A percentile compares a stretch with the other conserved stretches of the same genome.
Conservation (phyloP, 1,140 invertebrate genomes). For the Drosophila sulfurigaster region DNA sequence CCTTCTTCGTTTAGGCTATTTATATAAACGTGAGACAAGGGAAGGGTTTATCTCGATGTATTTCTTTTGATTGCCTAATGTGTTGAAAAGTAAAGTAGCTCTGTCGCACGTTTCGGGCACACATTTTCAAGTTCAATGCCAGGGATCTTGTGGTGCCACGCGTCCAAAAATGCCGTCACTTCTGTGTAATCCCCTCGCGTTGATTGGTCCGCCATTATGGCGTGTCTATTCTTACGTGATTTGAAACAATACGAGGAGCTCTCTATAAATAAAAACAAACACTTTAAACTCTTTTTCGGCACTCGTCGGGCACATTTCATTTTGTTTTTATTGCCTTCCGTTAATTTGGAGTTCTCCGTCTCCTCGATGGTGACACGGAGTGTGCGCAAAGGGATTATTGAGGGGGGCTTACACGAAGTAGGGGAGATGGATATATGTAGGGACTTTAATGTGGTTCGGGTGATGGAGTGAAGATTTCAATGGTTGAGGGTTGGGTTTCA, state of each 20-base stretch:
- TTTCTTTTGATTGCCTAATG: conserved; percentile 60
- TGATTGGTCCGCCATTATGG: conserved; percentile 58
- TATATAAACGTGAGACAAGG: conserved; percentile 42
- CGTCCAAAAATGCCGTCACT: conserved; percentile 40
- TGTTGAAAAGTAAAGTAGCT: conserved; percentile 63
- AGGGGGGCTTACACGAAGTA: not conserved
- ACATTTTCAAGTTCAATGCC: conserved; percentile 78
- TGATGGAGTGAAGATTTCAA: conserved; percentile 38
- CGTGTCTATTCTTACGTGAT: conserved; percentile 17
- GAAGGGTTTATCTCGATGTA: conserved; percentile 20
- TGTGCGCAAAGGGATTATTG: conserved; percentile 8
- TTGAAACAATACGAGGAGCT: conserved; percentile 23
- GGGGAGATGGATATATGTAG: not conserved
- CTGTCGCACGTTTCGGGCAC: conserved; percentile 29
- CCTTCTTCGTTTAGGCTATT: conserved; percentile 46
- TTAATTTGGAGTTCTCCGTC: conserved; percentile 56
- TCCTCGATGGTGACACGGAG: not conserved
- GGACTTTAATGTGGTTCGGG: conserved; percentile 51
- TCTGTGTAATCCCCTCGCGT: conserved; percentile 61
- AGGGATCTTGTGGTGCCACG: conserved; percentile 76
- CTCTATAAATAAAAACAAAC: conserved; percentile 72
- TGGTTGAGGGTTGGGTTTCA: conserved; percentile 43
- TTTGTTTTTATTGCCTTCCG: conserved; percentile 72
- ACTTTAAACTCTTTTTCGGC: conserved; percentile 64
- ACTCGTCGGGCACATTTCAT: conserved; percentile 54